Conservation (phyloP, 1,140 invertebrate genomes). For the Tetramorium simillimum region DNA sequence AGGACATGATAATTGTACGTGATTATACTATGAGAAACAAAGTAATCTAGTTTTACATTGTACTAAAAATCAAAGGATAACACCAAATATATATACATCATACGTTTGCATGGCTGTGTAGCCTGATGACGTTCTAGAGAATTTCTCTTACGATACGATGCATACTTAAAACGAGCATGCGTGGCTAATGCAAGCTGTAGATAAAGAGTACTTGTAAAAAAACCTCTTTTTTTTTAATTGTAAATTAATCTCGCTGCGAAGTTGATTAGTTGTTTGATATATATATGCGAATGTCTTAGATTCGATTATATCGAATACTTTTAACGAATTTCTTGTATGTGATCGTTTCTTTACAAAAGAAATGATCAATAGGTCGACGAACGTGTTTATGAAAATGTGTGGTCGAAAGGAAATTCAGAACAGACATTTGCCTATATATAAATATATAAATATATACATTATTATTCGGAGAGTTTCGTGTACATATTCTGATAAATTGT, state of each 20-base stretch:
- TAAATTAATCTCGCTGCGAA: constrained; percentile 58
- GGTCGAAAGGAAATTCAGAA: not conserved
- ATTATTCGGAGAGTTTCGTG: constrained; percentile 22
- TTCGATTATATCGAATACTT: not conserved
- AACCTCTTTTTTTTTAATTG: constrained; percentile 58
- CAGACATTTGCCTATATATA: constrained; percentile 4
- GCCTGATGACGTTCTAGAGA: constrained; percentile 54
- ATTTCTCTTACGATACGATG: constrained; percentile 56
- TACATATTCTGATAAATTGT: constrained; percentile 48
- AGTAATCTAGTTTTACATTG: constrained; percentile 56
- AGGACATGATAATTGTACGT: constrained; percentile 41
- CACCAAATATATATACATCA: constrained; percentile 74
- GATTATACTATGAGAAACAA: constrained; percentile 31
- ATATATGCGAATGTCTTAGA: constrained; percentile 1
- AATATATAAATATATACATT: too few species aligned
- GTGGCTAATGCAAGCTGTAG: constrained; percentile 66
- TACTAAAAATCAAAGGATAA: constrained; percentile 75
- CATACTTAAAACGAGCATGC: constrained; percentile 62
- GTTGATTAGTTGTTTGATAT: constrained; percentile 19
- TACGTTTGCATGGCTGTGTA: constrained; percentile 63
- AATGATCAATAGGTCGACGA: not conserved
- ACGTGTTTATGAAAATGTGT: not conserved
- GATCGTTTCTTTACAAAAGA: not conserved
- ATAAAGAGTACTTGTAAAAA: constrained; percentile 71
- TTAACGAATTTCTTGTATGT: not conserved